Evolutionary conservation across 2,113 vertebrate genomes (phyloP), one percentile per base, ranked within the genome.

Genomic region (Apodemus sylvaticus): DNA sequence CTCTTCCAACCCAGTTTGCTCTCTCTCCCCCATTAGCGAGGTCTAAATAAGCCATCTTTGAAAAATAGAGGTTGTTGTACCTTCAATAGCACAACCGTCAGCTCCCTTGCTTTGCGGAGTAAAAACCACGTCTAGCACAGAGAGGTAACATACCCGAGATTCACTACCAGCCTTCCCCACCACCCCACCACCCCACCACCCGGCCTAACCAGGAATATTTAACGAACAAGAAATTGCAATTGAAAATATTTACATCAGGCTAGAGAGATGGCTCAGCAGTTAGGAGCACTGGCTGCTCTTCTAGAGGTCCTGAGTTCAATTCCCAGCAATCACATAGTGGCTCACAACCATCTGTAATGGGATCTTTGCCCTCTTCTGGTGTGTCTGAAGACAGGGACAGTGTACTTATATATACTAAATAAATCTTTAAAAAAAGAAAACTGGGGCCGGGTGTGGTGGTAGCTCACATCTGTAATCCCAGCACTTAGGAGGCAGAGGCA

Each of bases 1-100:
- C 45, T 71, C 64, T 81, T 70, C 14, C 0, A 26, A 85, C 26
- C 51, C 64, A 4, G 42, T 71, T 92, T 97, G 79, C 70, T 90
- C 93, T 81, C 88, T 20, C 12, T 5, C 90, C n/a, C 58, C 91
- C 85, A 51, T 93, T 90, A 96, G 66, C 7, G 0, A 9, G 39
- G 31, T 86, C 91, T 87, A 62, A 90, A 96, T 17, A 88, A 82
- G 48, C 68, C 85, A 58, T 55, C 92, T 93, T 77, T 39, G 36
- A 31, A 94, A 81, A 81, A 86, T 26, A 36, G 71, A 91, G 45
- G 34, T 29, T 20, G 92, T 55, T 82, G 22, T 36, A 7, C 55
- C 91, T 79, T 70, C 64, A 42, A 62, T 90, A 95, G 45, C 58
- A 10, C 22, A 60, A 58, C 71, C 73, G 70, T 58, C 39, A 90